Evolutionary conservation across 30 jellyfish, hydroid and myxozoan genomes (phyloP).

Genomic region (Euphysa ruthae): DNA sequence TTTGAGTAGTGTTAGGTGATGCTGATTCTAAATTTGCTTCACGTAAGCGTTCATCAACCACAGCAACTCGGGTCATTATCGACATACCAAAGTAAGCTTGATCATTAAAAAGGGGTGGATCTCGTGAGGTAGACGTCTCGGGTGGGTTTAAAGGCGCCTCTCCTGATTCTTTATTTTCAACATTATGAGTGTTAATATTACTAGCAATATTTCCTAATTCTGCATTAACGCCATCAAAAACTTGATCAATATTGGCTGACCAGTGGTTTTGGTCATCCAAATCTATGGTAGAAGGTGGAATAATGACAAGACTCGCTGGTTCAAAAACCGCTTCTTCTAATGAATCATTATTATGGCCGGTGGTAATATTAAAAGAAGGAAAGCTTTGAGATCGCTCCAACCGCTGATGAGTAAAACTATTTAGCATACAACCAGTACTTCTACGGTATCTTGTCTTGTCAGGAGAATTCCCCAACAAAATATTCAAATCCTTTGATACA

Average conservation of each 20-base stretch:
- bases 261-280: constrained; percentile 5
- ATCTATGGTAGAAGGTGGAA: too few species aligned
- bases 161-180: too few species aligned
- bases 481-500: constrained; percentile 17
- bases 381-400: not conserved
- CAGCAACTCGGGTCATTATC: constrained; percentile 8
- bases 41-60: constrained; percentile 17
- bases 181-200: constrained; percentile 13
- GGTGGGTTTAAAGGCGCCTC: too few species aligned
- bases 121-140: too few species aligned
- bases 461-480: constrained; percentile 1
- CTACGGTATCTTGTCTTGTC: constrained; percentile 15
- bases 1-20: constrained; percentile 11
- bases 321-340: too few species aligned
- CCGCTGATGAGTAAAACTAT: not conserved
- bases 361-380: not conserved
- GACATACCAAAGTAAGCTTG: constrained; percentile 14
- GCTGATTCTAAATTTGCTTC: constrained; percentile 9
- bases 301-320: too few species aligned
- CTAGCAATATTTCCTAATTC: constrained; percentile 23
- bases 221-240: constrained; percentile 25
- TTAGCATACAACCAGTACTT: constrained; percentile 19
- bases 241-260: constrained; percentile 39
- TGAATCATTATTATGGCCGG: not conserved
- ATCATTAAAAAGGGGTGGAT: too few species aligned